phyloP scores from a whole-genome alignment of 2,888 invertebrate species.

The Antheraea yamamai region DNA sequence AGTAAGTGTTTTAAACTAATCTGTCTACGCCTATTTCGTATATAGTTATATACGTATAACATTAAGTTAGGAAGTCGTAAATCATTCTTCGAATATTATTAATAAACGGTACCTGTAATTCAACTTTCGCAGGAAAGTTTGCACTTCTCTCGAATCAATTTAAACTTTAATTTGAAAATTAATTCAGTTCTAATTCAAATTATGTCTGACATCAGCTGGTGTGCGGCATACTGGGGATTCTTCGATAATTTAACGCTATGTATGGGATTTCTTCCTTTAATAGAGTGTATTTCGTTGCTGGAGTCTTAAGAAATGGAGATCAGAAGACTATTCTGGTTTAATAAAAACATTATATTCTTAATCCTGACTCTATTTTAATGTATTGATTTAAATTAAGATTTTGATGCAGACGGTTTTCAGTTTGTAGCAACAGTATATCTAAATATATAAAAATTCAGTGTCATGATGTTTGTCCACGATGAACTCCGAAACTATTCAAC shows the following conservation, averaged over 20 bases:
- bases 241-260: background rate
- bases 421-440: too few relatives aligned
- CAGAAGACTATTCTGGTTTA: background rate
- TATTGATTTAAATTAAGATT: too few relatives aligned
- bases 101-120: constrained; percentile 4
- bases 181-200: background rate
- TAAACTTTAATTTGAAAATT: constrained; percentile 15
- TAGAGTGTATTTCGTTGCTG: background rate
- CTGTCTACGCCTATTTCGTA: too few relatives aligned
- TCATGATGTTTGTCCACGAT: too few relatives aligned
- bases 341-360: too few relatives aligned
- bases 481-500: too few relatives aligned
- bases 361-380: too few relatives aligned
- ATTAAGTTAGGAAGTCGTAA: background rate
- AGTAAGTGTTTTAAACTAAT: too few relatives aligned
- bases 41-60: background rate
- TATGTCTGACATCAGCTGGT: background rate
- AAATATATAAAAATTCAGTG: too few relatives aligned
- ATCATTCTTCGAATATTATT: background rate
- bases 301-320: background rate
- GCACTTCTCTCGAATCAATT: constrained; percentile 14
- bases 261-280: background rate
- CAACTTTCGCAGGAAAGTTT: constrained; percentile 2
- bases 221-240: background rate
- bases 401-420: too few relatives aligned